Evolutionary conservation across 2,797 vertebrate genomes (phyloP), one percentile per base, ranked within the genome.

Genomic region (Eleutherodactylus coqui): DNA sequence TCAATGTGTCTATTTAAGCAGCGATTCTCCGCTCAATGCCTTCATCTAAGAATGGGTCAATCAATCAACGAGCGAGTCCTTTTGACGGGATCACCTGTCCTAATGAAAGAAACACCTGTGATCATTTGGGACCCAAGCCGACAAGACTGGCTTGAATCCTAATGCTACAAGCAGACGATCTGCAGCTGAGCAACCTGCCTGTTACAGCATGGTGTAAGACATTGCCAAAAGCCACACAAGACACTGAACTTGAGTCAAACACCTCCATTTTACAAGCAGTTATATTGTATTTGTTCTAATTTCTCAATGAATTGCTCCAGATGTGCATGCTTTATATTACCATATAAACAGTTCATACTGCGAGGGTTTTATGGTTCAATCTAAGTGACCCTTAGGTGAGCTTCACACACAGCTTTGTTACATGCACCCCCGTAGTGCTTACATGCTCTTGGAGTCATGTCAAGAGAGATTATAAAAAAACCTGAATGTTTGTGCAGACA

Each of bases 71-170:
- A 78, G 78, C n/a, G 64, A 79, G 78, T 75, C 77, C 60, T 80
- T 73, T 36, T 73, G 84, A 75, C 53, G 47, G 38, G 70, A 60
- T 53, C 84, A 85, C 84, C 84, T 85, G 84, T 34, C 36, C 51
- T 73, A 72, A 85, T 85, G 67, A 80, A 80, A 79, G 51, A 85
- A 83, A 58, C 81, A 83, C 69, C 81, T 83, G 81, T 73, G 81
- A 60, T 72, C 69, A 73, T 83, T 43, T 53, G 80, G 80, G 80
- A 73, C 34, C 53, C 38, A 43, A 55, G 67, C 49, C 36, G 36
- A 51, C 78, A 67, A 64, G 17, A 80, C 49, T 73, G 67, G 80
- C 47, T 51, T 29, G 24, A 27, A 51, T 82, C 64, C 79, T 82
- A 82, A 53, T 55, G 51, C 67, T 55, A 82, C 67, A 82, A 82